A percentile compares a stretch with the other conserved stretches of the same genome.
Conservation (phyloP, 2,888 invertebrate species). For the Morpho achilles region DNA sequence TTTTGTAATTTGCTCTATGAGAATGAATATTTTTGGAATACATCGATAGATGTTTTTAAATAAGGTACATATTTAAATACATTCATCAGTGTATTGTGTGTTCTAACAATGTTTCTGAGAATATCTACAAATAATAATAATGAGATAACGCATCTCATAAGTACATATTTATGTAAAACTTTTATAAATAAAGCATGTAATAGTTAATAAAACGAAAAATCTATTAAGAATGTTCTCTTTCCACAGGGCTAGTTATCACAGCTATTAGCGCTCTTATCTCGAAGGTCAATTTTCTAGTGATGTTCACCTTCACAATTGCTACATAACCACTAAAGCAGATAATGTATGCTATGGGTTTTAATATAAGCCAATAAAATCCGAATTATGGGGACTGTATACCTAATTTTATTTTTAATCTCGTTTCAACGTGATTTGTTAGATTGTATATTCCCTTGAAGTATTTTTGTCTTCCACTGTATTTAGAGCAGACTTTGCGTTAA, state of each 20-base stretch:
- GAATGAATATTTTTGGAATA: no score
- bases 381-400: background rate
- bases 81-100: no score
- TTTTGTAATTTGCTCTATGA: no score
- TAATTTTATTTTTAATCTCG: conserved; percentile 2
- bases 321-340: conserved; percentile 6
- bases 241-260: conserved; percentile 35
- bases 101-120: no score
- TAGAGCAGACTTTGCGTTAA: conserved; percentile 1
- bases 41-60: no score
- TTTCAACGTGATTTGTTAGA: conserved; percentile 1
- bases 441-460: conserved; percentile 12
- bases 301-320: conserved; percentile 39
- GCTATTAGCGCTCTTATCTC: conserved; percentile 43
- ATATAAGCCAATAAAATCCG: conserved; percentile 4
- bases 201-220: conserved; percentile 12
- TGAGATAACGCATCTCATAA: no score
- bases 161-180: no score
- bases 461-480: conserved; percentile 11
- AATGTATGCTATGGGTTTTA: conserved; percentile 1
- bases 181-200: background rate
- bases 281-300: conserved; percentile 45
- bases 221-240: conserved; percentile 16
- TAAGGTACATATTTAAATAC: no score
- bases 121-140: no score